Conservation (phyloP, 2,797 vertebrate species). For the Arctocebus calabarensis region DNA sequence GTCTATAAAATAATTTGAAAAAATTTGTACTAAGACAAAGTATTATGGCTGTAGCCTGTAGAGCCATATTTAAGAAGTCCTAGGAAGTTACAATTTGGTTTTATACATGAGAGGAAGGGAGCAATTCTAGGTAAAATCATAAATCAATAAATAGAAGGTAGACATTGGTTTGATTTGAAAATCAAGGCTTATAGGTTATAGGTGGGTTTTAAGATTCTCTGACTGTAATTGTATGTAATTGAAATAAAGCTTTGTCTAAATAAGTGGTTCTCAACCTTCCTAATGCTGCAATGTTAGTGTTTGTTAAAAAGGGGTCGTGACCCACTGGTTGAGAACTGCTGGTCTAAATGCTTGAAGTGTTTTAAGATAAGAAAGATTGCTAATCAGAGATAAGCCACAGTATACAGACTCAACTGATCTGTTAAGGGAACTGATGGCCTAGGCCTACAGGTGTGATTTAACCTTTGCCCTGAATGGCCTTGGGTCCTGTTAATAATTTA, state of each 20-base stretch:
- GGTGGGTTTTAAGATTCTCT: background rate
- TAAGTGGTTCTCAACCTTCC: background rate
- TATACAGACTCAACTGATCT: background rate
- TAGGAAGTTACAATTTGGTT: background rate
- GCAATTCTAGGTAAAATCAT: background rate
- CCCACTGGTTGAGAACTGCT: too few relatives aligned
- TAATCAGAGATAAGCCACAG: background rate
- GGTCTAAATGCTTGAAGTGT: background rate
- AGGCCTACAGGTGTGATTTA: background rate
- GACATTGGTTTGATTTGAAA: background rate
- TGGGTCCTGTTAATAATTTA: background rate
- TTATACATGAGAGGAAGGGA: background rate
- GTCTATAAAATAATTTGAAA: too few relatives aligned
- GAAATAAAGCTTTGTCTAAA: background rate
- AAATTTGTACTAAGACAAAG: too few relatives aligned
- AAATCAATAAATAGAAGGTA: background rate
- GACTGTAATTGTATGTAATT: too few relatives aligned
- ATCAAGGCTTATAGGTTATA: background rate
- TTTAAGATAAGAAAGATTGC: background rate
- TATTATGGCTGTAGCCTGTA: background rate
- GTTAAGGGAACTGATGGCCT: background rate
- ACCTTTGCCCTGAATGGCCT: background rate
- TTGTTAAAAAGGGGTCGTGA: too few relatives aligned
- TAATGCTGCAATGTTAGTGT: too few relatives aligned
- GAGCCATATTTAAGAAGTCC: background rate